Conservation (phyloP, 2,113 vertebrate species). For the Grallaria varia region DNA sequence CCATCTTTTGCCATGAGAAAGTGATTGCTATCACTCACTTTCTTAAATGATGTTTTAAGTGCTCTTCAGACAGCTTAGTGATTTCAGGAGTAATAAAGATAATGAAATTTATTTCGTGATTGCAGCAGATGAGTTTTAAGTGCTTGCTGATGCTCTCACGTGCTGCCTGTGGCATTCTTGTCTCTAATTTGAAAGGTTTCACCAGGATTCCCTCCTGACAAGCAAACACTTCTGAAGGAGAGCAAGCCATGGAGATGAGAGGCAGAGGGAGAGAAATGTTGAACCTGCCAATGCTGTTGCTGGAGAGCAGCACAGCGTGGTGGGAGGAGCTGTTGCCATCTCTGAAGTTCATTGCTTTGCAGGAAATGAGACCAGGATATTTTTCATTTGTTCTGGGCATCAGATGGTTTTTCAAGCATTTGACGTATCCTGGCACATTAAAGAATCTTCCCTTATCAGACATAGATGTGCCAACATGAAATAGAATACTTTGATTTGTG, state of each 20-base stretch:
- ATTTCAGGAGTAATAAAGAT: background rate
- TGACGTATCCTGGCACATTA: background rate
- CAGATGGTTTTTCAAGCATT: background rate
- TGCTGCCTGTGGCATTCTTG: background rate
- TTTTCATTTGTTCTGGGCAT: conserved; percentile 7
- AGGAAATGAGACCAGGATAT: background rate
- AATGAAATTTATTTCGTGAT: background rate
- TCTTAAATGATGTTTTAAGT: background rate
- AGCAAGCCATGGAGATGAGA: background rate
- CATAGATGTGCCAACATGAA: background rate
- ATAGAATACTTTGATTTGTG: background rate
- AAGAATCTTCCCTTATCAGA: background rate
- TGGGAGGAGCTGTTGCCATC: background rate
- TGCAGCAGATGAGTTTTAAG: background rate
- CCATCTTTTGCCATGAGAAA: background rate
- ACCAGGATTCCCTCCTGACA: background rate
- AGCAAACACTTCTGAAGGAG: background rate
- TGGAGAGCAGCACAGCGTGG: background rate
- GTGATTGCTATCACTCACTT: background rate
- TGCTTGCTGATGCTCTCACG: fast-evolving
- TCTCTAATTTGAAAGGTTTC: background rate
- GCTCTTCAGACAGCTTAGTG: background rate
- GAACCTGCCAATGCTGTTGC: background rate
- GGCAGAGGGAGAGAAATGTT: background rate
- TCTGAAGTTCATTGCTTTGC: background rate